Percentiles rank a stretch among this genome's conserved stretches.
Conservation (phyloP, 2,888 invertebrate genomes). For the Rhagonycha fulva region DNA sequence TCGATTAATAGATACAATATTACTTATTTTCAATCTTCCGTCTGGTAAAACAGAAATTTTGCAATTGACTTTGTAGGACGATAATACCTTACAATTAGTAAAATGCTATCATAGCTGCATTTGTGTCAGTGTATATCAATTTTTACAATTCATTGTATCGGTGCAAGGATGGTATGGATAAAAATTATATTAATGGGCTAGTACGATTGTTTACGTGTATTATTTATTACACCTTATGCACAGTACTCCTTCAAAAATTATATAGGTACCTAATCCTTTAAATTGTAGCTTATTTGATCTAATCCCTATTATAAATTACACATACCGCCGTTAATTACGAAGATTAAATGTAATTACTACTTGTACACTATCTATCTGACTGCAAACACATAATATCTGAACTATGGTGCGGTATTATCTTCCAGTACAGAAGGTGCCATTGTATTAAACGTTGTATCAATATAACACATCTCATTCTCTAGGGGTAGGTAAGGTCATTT, state of each 20-base stretch:
- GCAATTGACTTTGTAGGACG: too few relatives aligned
- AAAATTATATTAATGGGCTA: not conserved
- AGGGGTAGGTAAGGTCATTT: constrained; percentile 1
- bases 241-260: not conserved
- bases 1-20: too few relatives aligned
- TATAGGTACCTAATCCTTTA: not conserved
- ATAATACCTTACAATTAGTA: not conserved
- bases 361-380: constrained; percentile 4
- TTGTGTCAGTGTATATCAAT: too few relatives aligned
- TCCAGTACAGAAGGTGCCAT: not conserved
- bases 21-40: too few relatives aligned
- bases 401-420: not conserved
- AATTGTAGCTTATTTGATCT: not conserved
- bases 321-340: constrained; percentile 1
- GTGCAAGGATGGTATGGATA: not conserved
- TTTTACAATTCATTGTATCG: not conserved
- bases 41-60: too few relatives aligned
- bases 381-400: constrained; percentile 4
- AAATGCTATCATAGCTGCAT: too few relatives aligned
- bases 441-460: constrained; percentile 6
- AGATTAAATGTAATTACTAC: constrained; percentile 5
- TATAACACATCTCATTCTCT: constrained; percentile 2
- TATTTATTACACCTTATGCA: not conserved
- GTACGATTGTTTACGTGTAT: not conserved
- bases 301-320: not conserved